Evolutionary conservation across 2,888 invertebrate genomes (phyloP).

Genomic region (Camptogramma bilineatum): DNA sequence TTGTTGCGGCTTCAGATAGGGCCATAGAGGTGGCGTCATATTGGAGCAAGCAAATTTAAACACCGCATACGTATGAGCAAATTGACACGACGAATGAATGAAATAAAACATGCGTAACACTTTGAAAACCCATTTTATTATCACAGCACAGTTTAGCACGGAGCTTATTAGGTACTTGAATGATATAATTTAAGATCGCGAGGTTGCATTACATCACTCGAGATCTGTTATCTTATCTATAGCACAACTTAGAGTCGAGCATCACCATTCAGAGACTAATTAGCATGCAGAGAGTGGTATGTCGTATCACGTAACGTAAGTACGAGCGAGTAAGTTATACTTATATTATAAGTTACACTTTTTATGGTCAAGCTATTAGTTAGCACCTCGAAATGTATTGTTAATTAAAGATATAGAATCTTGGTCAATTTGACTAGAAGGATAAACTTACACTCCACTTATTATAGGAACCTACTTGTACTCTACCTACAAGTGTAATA

Average conservation of each 20-base stretch:
- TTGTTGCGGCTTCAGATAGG: no score
- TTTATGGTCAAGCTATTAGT: neutral
- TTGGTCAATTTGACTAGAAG: no score
- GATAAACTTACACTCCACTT: no score
- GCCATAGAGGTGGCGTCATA: no score
- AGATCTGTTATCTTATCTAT: slow-evolving; percentile 47
- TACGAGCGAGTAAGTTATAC: no score
- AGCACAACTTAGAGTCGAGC: slow-evolving; percentile 3
- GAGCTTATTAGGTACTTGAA: slow-evolving; percentile 10
- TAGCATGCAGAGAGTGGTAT: slow-evolving; percentile 17
- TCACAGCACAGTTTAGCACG: slow-evolving; percentile 32
- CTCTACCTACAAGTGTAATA: no score
- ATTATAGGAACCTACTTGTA: no score
- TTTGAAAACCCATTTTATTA: slow-evolving; percentile 58
- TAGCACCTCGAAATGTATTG: no score
- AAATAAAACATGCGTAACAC: slow-evolving; percentile 74
- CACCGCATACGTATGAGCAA: no score
- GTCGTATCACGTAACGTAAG: neutral
- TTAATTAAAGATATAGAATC: no score
- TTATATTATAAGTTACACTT: neutral
- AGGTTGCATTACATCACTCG: slow-evolving; percentile 39
- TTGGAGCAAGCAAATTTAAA: no score
- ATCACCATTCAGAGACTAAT: slow-evolving; percentile 15
- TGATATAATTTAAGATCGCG: slow-evolving; percentile 11
- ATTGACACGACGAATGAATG: no score